phyloP scores from a whole-genome alignment of 2,888 invertebrate genomes.

The Stenoptilia bipunctidactyla region DNA sequence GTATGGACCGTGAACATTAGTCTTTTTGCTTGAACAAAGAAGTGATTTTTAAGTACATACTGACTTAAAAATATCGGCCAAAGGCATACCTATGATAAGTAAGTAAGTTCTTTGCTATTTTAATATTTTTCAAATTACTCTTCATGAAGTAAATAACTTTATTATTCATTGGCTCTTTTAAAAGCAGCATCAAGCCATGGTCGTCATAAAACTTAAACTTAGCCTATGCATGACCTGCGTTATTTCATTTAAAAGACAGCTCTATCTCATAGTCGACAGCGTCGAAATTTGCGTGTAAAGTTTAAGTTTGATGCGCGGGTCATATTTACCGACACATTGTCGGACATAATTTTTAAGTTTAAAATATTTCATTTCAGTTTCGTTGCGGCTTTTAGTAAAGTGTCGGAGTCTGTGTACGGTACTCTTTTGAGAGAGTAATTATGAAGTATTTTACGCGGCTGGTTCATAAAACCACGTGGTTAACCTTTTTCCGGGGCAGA shows the following conservation, averaged over 20 bases:
- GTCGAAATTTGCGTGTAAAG: neutral
- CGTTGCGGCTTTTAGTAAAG: neutral
- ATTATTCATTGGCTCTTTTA: no score
- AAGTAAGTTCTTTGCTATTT: no score
- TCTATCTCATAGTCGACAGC: neutral
- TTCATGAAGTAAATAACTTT: no score
- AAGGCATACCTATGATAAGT: no score
- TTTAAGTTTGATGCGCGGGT: neutral
- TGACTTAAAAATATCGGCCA: no score
- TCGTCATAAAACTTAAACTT: neutral
- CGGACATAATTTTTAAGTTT: neutral
- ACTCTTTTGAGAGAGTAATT: neutral
- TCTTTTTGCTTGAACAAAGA: no score
- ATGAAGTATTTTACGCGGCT: neutral
- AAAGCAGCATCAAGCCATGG: no score
- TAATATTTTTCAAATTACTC: no score
- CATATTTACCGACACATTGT: neutral
- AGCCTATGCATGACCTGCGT: neutral
- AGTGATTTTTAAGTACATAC: no score
- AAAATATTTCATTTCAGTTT: neutral
- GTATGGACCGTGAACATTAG: no score
- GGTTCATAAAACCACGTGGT: neutral
- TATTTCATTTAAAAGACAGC: neutral
- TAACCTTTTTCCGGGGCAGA: neutral
- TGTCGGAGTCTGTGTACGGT: neutral